Evolutionary conservation across 1,140 invertebrate genomes (phyloP), one percentile per base, ranked within the genome.

Genomic region (Cotesia chilonis): DNA sequence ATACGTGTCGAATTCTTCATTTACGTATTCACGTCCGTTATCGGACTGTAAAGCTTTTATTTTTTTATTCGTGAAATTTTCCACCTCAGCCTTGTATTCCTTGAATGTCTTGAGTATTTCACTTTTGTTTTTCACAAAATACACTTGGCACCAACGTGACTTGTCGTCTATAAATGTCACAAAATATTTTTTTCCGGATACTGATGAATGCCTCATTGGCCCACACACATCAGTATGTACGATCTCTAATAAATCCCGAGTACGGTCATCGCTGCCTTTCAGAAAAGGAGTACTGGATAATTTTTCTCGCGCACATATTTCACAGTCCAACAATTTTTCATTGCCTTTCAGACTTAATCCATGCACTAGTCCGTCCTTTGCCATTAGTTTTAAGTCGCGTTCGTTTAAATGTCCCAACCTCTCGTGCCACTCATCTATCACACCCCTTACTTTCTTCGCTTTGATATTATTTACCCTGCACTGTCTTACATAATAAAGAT

Each of bases 371-470:
- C 60, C 67, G 2, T 60, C 63, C 17, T 38, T 60, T 2, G 71
- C 71, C 67, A 75, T 71, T 3, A 41, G 1, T 38, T 55, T 72
- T 20, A 75, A 57, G 37, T 72, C 70, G 1, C 70, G 41, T 36
- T 75, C 70, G 20, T 75, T 75, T n/a, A 72, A 0, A 59, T 74
- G 69, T 4, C 73, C 73, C 1, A 74, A 17, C 37, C 17, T 71
- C 9, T 63, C 17, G 20, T 74, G 73, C 73, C 73, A 74, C 17
- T 59, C 35, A 65, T 75, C 66, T 51, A 74, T 70, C 7, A 10
- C 37, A 4, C 10, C 9, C 55, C 66, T 74, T 4, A 20, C 4
- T 4, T 41, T 2, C 38, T 41, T 41, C 38, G 38, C 64, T 14
- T 36, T 0, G 7, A 57, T 60, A 47, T 4, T n/a, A 66, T 51